These are phyloP conservation scores for Drosophila anomelani DNA, from an alignment of 2,888 invertebrate species.

Conservation along the genomic window DNA sequence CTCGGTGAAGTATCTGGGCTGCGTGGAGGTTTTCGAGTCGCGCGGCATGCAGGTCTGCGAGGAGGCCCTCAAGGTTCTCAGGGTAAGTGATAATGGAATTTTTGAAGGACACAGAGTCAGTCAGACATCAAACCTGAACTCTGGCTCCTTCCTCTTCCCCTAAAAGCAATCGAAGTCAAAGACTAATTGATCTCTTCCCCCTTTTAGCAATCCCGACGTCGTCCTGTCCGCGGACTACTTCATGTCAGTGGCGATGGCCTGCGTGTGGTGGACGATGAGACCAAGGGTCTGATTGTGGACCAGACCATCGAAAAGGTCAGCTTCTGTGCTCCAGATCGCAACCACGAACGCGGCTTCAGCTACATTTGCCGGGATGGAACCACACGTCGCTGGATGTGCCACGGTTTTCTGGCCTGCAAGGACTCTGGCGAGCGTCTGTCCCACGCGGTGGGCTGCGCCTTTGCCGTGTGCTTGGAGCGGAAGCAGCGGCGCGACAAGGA, in stretches of 20 bases:
- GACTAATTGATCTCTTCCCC: neutral
- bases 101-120: neutral
- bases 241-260: constrained; percentile 98
- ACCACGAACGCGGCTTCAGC: constrained; percentile 97
- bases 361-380: constrained; percentile 99
- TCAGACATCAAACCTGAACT: neutral
- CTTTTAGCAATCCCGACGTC: constrained; percentile 91
- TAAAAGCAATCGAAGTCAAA: neutral
- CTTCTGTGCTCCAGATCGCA: constrained; percentile 99
- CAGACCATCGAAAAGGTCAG: constrained; percentile 99
- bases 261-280: constrained; percentile 99
- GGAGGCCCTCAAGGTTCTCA: constrained; percentile 97
- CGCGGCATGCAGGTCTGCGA: constrained; percentile 99
- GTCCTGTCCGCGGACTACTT: constrained; percentile 94
- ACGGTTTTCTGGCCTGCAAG: constrained; percentile 97
- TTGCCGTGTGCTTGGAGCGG: constrained; percentile 98
- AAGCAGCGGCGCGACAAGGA: constrained; percentile 99
- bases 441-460: constrained; percentile 99
- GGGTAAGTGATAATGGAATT: constrained; percentile 87
- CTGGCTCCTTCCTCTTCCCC: neutral
- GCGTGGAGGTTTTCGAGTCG: constrained; percentile 99
- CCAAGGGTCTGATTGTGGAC: constrained; percentile 99
- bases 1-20: constrained; percentile 99
- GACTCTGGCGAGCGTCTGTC: constrained; percentile 98
- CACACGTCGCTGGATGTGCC: constrained; percentile 99